Evolutionary conservation across 1,140 invertebrate genomes (phyloP), one percentile per base, ranked within the genome.

Genomic region (Myzus persicae): DNA sequence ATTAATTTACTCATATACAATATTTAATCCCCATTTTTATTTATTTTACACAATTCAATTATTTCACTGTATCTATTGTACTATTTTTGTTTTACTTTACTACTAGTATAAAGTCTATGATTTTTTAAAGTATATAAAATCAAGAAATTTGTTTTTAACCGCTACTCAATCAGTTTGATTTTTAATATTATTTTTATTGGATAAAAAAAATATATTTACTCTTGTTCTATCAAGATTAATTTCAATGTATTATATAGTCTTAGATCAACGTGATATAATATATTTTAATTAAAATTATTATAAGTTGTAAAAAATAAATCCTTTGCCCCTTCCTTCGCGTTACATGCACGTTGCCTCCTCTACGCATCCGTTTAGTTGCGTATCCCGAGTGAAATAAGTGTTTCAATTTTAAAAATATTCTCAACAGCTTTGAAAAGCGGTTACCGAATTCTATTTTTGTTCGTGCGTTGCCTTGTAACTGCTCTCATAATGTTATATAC

Each of bases 351-450:
- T n/a, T 38, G 36, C 14, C 40, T 24, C 20, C 20, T 82, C 26
- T 38, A 46, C 44, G n/a, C 76, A 92, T 38, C 42, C 81, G 91
- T 85, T 54, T 44, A 40, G 26, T 85, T 54, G 76, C 9, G 48
- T 42, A 48, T 85, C 81, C 11, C 36, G 46, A 59, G 36, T 93
- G 7, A 85, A n/a, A 38, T 9, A 26, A 36, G 26, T 93, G 46
- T 93, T 93, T 93, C 91, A 48, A 51, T 92, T 93, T 93, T 93
- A 93, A 93, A 93, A 93, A 93, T 93, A 93, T 93, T 93, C 91
- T 85, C 76, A 93, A 93, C 91, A 93, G 67, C 91, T 84, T 82
- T 85, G 81, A 93, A 93, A 93, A 93, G 91, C 36, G 81, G 91
- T 93, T 84, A 82, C 81, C 36, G 81, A 93, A 48, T 93, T 93